Conservation (phyloP, 2,797 vertebrate species). For the Acanthurus tractus region DNA sequence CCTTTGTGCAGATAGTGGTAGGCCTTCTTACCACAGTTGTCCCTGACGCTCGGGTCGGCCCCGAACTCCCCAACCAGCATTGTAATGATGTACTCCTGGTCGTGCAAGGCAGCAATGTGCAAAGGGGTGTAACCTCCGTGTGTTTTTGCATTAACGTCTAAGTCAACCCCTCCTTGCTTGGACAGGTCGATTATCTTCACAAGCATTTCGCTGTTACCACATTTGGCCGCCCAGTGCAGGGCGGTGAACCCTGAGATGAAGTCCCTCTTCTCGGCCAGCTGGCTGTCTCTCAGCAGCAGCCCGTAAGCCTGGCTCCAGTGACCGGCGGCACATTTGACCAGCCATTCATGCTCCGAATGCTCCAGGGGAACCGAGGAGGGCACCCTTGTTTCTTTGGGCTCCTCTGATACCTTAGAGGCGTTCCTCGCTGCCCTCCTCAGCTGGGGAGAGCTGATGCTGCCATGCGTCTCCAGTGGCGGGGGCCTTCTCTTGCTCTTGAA, state of each 20-base stretch:
- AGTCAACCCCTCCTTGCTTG: slow-evolving; percentile 62
- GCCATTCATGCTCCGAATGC: slow-evolving; percentile 89
- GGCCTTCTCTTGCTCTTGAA: slow-evolving; percentile 65
- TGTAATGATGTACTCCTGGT: slow-evolving; percentile 83
- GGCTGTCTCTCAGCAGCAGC: slow-evolving; percentile 87
- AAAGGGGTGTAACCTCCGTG: slow-evolving; percentile 93
- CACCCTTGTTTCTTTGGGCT: slow-evolving; percentile 73
- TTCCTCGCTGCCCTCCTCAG: slow-evolving; percentile 76
- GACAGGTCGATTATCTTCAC: slow-evolving; percentile 86
- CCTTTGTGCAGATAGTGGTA: slow-evolving; percentile 89
- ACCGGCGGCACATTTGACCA: slow-evolving; percentile 87
- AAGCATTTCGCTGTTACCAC: slow-evolving; percentile 89
- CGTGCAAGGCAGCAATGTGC: slow-evolving; percentile 93
- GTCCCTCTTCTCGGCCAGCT: slow-evolving; percentile 91
- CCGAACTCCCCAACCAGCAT: slow-evolving; percentile 86
- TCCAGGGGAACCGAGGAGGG: slow-evolving; percentile 84
- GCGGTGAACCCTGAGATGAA: slow-evolving; percentile 95
- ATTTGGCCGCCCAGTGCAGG: slow-evolving; percentile 95
- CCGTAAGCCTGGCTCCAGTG: slow-evolving; percentile 92
- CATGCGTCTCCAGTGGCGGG: slow-evolving; percentile 32
- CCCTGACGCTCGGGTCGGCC: slow-evolving; percentile 86
- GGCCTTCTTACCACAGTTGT: slow-evolving; percentile 92
- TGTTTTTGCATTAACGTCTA: slow-evolving; percentile 89
- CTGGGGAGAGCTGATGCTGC: slow-evolving; percentile 73
- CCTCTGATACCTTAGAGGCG: slow-evolving; percentile 76